A percentile compares a stretch with the other conserved stretches of the same genome.
These are phyloP conservation scores for Bryconaethiops microstoma DNA, from an alignment of 2,797 vertebrate genomes.

Conservation along the genomic window DNA sequence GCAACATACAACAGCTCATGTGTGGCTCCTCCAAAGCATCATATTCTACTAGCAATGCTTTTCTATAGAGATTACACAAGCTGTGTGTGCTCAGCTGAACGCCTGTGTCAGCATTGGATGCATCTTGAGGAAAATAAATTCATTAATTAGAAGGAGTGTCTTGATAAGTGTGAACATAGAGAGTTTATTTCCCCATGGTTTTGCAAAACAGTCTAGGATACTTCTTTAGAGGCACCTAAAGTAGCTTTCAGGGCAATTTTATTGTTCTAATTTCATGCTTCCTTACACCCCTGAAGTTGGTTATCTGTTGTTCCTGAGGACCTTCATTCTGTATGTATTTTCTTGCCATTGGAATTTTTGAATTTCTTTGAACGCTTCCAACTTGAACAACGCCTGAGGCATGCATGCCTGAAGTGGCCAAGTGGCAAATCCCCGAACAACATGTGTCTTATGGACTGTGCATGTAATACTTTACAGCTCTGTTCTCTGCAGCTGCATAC, in stretches of 20 bases:
- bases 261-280: not conserved
- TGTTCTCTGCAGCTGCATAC: not conserved
- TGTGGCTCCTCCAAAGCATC: not conserved
- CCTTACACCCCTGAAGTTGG: not conserved
- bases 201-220: not conserved
- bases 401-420: not conserved
- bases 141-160: not conserved
- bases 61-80: not conserved
- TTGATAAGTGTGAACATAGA: not conserved
- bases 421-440: not conserved
- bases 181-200: not conserved
- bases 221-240: not conserved
- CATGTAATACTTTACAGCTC: not conserved
- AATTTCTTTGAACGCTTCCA: slow-evolving; percentile 13
- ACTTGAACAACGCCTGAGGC: slow-evolving; percentile 8
- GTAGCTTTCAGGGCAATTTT: not conserved
- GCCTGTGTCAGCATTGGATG: not conserved
- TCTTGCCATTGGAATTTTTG: not conserved
- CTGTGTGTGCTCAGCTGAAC: not conserved
- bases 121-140: not conserved
- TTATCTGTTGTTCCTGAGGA: slow-evolving; percentile 8
- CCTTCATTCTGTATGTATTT: not conserved
- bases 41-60: not conserved
- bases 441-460: not conserved
- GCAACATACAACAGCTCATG: not conserved